Percentiles rank a stretch among this genome's conserved stretches.
Evolutionary conservation across 2,113 vertebrate species (phyloP).

Genomic region (Festucalex cinctus): DNA sequence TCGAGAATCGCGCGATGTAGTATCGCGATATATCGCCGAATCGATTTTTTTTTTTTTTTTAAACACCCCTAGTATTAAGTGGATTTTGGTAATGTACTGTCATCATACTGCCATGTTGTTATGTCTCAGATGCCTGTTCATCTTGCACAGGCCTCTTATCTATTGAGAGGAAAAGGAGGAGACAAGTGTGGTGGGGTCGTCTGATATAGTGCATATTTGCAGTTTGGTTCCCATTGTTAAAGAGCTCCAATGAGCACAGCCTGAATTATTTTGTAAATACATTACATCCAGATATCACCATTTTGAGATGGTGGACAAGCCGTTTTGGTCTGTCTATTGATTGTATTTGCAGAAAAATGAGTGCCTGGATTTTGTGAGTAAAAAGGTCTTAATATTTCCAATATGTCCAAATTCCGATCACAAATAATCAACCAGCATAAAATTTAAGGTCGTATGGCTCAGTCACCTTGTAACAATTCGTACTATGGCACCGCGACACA

Average conservation of each 20-base stretch:
- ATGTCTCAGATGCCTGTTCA: constrained; percentile 20
- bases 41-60: too few relatives aligned
- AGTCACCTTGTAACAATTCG: too few relatives aligned
- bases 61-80: background rate
- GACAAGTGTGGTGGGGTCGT: constrained; percentile 13
- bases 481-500: too few relatives aligned
- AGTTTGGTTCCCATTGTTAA: constrained; percentile 19
- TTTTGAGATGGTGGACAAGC: too few relatives aligned
- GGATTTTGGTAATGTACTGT: constrained; percentile 5
- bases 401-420: background rate
- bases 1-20: too few relatives aligned
- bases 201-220: constrained; percentile 1
- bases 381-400: background rate
- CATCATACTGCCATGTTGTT: constrained; percentile 15
- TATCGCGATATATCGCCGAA: too few relatives aligned
- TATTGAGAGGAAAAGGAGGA: constrained; percentile 42
- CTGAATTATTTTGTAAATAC: background rate
- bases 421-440: background rate
- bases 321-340: too few relatives aligned
- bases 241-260: background rate
- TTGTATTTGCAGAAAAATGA: too few relatives aligned
- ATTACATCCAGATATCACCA: too few relatives aligned
- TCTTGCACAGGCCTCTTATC: constrained; percentile 29
- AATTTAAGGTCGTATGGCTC: background rate
- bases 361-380: too few relatives aligned